Percentiles rank a stretch among this genome's conserved stretches.
These are phyloP conservation scores for Bufo gargarizans DNA, from an alignment of 2,113 vertebrate genomes.

Conservation along the genomic window DNA sequence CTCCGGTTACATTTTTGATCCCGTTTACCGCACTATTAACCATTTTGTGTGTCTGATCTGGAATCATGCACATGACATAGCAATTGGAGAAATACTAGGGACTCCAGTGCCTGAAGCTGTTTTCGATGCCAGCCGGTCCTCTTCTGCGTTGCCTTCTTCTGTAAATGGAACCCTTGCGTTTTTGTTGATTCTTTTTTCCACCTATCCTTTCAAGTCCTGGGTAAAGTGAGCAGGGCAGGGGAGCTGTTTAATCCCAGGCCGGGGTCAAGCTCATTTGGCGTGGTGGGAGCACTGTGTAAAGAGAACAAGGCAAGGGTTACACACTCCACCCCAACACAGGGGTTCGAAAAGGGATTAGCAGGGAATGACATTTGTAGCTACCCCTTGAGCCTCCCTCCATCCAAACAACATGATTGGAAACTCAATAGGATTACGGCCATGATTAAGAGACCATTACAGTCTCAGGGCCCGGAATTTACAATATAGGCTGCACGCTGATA, in stretches of 20 bases:
- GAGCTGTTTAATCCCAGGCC: constrained; percentile 21
- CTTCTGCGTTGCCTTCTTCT: background rate
- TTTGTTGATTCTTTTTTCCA: background rate
- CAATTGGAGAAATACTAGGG: background rate
- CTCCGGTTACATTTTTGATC: too few relatives aligned
- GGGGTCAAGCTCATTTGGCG: constrained; percentile 45
- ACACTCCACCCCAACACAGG: constrained; percentile 40
- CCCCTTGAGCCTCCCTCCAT: constrained; percentile 37
- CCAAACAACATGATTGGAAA: constrained; percentile 52
- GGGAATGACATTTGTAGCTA: constrained; percentile 73
- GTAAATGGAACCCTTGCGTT: background rate
- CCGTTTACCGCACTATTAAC: too few relatives aligned
- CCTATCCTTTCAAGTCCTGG: constrained; percentile 2
- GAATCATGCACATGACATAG: too few relatives aligned
- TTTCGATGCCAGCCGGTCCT: background rate
- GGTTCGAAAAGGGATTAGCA: constrained; percentile 76
- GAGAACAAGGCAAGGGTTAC: constrained; percentile 51
- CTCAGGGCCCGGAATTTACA: constrained; percentile 24
- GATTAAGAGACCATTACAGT: constrained; percentile 49
- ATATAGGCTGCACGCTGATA: constrained; percentile 31
- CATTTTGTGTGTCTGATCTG: too few relatives aligned
- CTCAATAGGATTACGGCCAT: constrained; percentile 52
- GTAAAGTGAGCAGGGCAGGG: background rate
- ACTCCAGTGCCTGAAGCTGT: background rate
- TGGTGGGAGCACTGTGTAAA: constrained; percentile 8